These are phyloP conservation scores for Syrrhaptes paradoxus DNA, from an alignment of 2,113 vertebrate genomes.

Conservation along the genomic window DNA sequence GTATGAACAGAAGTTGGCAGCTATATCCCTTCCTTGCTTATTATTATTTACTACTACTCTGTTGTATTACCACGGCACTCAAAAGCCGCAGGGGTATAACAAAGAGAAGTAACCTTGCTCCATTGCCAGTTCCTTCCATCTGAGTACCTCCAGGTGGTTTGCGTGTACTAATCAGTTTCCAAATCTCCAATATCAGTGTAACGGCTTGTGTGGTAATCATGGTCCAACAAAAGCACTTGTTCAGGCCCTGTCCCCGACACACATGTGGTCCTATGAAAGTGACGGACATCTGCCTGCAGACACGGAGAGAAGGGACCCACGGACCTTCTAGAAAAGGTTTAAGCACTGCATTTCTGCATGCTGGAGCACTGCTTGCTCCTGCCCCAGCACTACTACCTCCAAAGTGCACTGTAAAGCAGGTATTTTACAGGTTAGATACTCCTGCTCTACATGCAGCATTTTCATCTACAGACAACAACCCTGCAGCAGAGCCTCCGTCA, in stretches of 20 bases:
- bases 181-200: neutral
- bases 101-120: neutral
- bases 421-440: neutral
- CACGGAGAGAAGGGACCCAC: neutral
- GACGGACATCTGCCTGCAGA: neutral
- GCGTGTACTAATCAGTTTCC: neutral
- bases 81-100: neutral
- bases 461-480: neutral
- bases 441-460: neutral
- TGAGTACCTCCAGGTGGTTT: neutral
- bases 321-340: neutral
- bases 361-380: neutral
- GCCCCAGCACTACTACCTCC: neutral
- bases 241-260: neutral
- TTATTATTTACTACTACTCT: neutral
- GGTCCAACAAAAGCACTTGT: neutral
- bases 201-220: neutral
- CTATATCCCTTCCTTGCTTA: neutral
- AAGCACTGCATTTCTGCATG: neutral
- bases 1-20: neutral
- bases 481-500: neutral
- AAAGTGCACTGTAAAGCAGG: neutral
- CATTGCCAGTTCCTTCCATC: neutral
- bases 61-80: neutral
- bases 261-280: fast-evolving